Evolutionary conservation across 92 coral and sea anemone species (phyloP).

Genomic region (Epizoanthus fatuus): DNA sequence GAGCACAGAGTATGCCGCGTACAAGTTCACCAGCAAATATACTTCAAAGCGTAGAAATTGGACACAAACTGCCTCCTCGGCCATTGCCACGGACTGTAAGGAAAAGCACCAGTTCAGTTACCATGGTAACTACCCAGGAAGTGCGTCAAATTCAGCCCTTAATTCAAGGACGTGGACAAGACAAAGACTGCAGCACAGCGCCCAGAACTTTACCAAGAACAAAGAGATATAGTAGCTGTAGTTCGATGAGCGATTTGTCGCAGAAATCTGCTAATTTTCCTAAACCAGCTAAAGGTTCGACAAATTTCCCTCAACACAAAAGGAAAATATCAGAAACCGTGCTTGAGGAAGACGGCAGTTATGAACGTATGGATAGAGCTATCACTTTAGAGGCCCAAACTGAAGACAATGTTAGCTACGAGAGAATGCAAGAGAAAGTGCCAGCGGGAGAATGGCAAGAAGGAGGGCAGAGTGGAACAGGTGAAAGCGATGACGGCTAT

Average conservation of each 20-base stretch:
- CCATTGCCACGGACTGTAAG: slow-evolving; percentile 1
- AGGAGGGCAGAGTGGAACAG: not conserved
- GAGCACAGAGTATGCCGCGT: not conserved
- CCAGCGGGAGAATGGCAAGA: not conserved
- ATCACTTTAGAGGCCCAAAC: not conserved
- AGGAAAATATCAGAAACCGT: not conserved
- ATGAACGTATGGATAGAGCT: not conserved
- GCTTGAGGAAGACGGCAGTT: not conserved
- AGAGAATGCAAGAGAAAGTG: not conserved
- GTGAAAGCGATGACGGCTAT: not conserved
- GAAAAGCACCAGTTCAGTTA: not conserved
- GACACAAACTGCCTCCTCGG: not conserved
- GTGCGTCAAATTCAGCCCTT: not conserved
- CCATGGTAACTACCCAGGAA: not conserved
- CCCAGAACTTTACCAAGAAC: slow-evolving; percentile 5
- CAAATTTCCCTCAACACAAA: not conserved
- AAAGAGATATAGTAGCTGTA: slow-evolving; percentile 2
- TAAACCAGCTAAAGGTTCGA: not conserved
- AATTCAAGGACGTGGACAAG: not conserved
- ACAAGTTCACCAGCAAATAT: not conserved
- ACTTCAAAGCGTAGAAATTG: not conserved
- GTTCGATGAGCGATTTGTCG: not conserved
- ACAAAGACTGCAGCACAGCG: not conserved
- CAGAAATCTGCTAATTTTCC: not conserved
- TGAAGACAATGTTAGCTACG: too few relatives aligned